Evolutionary conservation across 2,888 invertebrate genomes (phyloP).

Genomic region (Andrena fulva): DNA sequence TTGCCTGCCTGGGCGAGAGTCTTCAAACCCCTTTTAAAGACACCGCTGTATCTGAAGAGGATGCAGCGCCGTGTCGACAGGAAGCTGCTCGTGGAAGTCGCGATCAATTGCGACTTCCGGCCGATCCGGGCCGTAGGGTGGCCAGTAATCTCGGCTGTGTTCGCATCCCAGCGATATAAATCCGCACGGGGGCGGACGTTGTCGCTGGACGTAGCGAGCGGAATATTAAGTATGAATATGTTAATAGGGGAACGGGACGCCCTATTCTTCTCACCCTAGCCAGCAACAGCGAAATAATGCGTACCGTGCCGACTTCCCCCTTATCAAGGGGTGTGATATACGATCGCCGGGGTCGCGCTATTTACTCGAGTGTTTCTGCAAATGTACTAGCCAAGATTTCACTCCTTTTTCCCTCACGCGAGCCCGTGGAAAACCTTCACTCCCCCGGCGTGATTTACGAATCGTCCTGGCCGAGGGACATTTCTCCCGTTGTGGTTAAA

Average conservation of each 20-base stretch:
- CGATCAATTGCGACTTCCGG: constrained; percentile 67
- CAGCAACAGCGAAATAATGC: constrained; percentile 51
- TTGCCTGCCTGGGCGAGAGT: neutral
- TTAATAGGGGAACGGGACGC: constrained; percentile 50
- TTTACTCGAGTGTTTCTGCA: constrained; percentile 63
- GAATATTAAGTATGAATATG: constrained; percentile 67
- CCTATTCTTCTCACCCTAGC: constrained; percentile 55
- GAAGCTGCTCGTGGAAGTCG: constrained; percentile 55
- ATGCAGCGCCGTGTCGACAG: constrained; percentile 19
- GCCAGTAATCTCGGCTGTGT: constrained; percentile 40
- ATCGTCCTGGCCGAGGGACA: constrained; percentile 4
- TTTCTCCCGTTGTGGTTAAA: neutral
- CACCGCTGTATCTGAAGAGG: neutral
- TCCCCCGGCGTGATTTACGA: constrained; percentile 31
- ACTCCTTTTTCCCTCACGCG: neutral
- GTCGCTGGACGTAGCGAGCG: constrained; percentile 37
- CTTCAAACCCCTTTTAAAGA: neutral
- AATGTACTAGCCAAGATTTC: constrained; percentile 52
- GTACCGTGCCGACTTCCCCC: constrained; percentile 50
- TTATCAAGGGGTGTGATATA: constrained; percentile 62
- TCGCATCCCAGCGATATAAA: constrained; percentile 62
- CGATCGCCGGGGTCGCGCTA: constrained; percentile 48
- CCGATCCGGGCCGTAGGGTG: constrained; percentile 29
- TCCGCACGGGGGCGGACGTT: constrained; percentile 48
- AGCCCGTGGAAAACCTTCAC: constrained; percentile 10